These are phyloP conservation scores for Tympanoctomys barrerae DNA, from an alignment of 2,797 vertebrate genomes.

Conservation along the genomic window DNA sequence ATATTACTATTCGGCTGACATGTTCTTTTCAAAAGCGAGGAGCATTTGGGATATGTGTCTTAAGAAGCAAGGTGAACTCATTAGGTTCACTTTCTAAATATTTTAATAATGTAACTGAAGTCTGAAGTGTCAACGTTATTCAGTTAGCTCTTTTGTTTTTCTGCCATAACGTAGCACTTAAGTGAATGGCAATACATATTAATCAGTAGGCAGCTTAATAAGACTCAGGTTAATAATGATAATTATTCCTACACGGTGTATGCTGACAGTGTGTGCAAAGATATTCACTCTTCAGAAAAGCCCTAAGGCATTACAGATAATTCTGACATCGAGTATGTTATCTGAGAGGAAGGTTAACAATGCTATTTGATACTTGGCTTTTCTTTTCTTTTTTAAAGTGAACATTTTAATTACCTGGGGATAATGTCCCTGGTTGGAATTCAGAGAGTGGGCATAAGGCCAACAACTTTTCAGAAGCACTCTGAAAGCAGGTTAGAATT, in stretches of 20 bases:
- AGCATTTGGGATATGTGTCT: slow-evolving; percentile 53
- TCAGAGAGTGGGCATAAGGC: background rate
- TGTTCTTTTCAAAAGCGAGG: slow-evolving; percentile 73
- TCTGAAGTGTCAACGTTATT: slow-evolving; percentile 69
- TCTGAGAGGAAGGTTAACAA: slow-evolving; percentile 74
- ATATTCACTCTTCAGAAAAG: slow-evolving; percentile 72
- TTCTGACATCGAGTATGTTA: slow-evolving; percentile 63
- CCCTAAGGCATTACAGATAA: slow-evolving; percentile 73
- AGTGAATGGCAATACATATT: slow-evolving; percentile 76
- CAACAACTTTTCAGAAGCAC: slow-evolving; percentile 53
- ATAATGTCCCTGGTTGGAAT: slow-evolving; percentile 62
- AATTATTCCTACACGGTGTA: slow-evolving; percentile 79
- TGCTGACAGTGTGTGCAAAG: slow-evolving; percentile 72
- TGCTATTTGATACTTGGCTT: slow-evolving; percentile 56
- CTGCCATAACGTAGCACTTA: slow-evolving; percentile 74
- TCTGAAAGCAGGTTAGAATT: slow-evolving; percentile 53
- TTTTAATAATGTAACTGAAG: slow-evolving; percentile 73
- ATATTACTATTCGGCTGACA: slow-evolving; percentile 61
- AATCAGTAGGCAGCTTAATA: slow-evolving; percentile 79
- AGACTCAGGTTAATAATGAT: slow-evolving; percentile 81
- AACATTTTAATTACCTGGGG: slow-evolving; percentile 74
- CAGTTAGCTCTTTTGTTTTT: slow-evolving; percentile 73
- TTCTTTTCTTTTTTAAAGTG: slow-evolving; percentile 16
- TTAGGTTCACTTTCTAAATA: slow-evolving; percentile 80
- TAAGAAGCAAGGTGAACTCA: slow-evolving; percentile 76